Conservation (phyloP, 2,797 vertebrate genomes). For the Cheirogaleus major region DNA sequence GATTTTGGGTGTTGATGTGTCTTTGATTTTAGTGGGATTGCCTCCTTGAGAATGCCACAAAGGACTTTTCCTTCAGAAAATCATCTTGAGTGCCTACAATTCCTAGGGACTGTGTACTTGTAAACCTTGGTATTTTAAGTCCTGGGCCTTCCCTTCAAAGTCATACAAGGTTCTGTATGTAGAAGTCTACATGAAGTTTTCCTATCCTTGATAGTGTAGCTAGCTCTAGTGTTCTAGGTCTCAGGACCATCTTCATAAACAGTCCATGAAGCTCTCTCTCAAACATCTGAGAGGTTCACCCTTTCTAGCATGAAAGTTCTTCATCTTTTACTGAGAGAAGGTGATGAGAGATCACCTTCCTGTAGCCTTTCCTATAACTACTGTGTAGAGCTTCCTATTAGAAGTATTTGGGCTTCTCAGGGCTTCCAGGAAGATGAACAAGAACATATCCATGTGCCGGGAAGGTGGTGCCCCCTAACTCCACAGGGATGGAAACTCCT, state of each 20-base stretch:
- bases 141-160: neutral
- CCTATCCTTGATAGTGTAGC: neutral
- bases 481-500: neutral
- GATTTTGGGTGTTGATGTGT: neutral
- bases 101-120: neutral
- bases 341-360: neutral
- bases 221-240: neutral
- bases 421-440: neutral
- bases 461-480: neutral
- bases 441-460: neutral
- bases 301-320: neutral
- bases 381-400: neutral
- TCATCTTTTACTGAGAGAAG: neutral
- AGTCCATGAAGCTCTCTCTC: neutral
- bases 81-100: neutral
- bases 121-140: neutral
- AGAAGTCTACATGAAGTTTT: neutral
- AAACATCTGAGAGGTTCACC: neutral
- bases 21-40: neutral
- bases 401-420: neutral
- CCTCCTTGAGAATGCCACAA: neutral
- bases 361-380: neutral
- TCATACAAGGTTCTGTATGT: neutral
- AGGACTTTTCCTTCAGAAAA: neutral
- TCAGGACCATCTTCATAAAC: neutral